These are phyloP conservation scores for Zelostemma sp. DNA, from an alignment of 1,140 invertebrate genomes.

Conservation along the genomic window DNA sequence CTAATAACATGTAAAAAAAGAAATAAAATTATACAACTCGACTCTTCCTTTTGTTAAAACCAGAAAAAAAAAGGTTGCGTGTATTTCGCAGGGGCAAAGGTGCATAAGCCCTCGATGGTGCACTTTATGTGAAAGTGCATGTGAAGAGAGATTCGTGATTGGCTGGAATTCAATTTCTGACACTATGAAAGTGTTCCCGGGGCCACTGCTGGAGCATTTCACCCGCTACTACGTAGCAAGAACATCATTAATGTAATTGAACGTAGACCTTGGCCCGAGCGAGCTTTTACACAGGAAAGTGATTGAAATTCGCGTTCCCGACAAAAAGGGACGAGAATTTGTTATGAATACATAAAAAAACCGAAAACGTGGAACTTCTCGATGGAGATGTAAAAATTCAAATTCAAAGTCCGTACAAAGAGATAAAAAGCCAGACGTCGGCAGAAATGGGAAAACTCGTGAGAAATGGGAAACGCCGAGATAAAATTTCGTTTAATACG, in stretches of 20 bases:
- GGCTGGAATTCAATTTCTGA: constrained; percentile 40
- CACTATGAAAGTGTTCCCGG: constrained; percentile 17
- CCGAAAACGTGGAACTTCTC: too few relatives aligned
- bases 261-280: constrained; percentile 17
- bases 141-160: constrained; percentile 22
- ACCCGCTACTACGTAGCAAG: constrained; percentile 29
- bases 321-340: constrained; percentile 1
- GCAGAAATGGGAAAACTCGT: background rate
- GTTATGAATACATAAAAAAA: too few relatives aligned
- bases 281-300: constrained; percentile 11
- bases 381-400: too few relatives aligned
- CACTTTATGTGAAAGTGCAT: constrained; percentile 3
- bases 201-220: background rate
- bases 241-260: constrained; percentile 42
- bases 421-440: background rate
- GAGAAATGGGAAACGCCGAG: constrained; percentile 29
- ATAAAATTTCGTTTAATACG: constrained; percentile 34
- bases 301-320: constrained; percentile 5
- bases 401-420: too few relatives aligned
- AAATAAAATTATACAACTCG: background rate
- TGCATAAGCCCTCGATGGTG: background rate
- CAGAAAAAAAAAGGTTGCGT: background rate
- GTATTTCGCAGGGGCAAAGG: background rate
- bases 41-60: background rate
- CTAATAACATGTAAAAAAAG: background rate